Evolutionary conservation across 2,888 invertebrate genomes (phyloP).

Genomic region (Belgica antarctica): DNA sequence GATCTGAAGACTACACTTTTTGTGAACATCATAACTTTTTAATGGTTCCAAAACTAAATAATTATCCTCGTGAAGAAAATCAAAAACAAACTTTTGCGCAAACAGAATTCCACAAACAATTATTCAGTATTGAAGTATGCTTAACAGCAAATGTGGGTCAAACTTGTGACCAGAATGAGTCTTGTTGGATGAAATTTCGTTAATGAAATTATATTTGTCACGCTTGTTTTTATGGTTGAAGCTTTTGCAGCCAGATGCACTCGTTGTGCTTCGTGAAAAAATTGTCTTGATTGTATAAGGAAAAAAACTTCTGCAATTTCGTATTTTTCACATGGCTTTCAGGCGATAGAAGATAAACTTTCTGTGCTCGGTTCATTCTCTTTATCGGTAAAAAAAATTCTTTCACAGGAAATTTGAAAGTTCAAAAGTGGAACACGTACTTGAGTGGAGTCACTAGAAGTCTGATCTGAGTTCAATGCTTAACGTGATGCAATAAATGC

Average conservation of each 20-base stretch:
- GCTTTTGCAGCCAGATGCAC: neutral
- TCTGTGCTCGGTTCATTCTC: neutral
- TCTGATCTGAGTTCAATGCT: too few relatives aligned
- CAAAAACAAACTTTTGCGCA: neutral
- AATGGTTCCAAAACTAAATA: too few relatives aligned
- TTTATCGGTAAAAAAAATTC: too few relatives aligned
- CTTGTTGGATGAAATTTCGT: neutral
- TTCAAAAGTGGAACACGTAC: too few relatives aligned
- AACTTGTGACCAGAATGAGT: slow-evolving; percentile 16
- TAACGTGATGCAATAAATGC: too few relatives aligned
- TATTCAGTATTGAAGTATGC: neutral
- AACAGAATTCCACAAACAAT: neutral
- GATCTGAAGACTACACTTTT: too few relatives aligned
- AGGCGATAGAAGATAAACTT: too few relatives aligned
- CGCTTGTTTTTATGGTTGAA: too few relatives aligned
- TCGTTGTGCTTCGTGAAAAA: neutral
- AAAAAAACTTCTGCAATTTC: neutral
- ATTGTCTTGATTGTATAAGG: neutral
- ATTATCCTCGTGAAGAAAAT: neutral
- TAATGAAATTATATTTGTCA: neutral
- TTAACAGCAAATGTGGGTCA: slow-evolving; percentile 10
- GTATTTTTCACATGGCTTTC: too few relatives aligned
- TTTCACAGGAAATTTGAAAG: too few relatives aligned
- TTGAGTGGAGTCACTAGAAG: too few relatives aligned
- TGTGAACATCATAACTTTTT: too few relatives aligned